A percentile compares a stretch with the other conserved stretches of the same genome.
phyloP scores from a whole-genome alignment of 2,113 vertebrate genomes.

The Gobiocypris rarus region DNA sequence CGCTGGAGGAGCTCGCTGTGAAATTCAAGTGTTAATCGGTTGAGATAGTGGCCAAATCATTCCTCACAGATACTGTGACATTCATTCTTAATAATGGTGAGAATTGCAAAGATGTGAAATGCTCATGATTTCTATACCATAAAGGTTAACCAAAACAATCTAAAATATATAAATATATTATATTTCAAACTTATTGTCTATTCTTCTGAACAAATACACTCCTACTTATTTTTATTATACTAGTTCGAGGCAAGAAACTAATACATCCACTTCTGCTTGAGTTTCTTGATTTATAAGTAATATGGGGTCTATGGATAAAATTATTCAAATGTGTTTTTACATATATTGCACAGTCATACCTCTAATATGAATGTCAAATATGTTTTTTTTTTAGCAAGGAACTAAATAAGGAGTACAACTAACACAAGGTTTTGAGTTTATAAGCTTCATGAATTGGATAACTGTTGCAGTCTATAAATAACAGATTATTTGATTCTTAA shows the following conservation, averaged over 20 bases:
- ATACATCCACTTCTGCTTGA: background rate
- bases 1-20: constrained; percentile 72
- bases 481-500: background rate
- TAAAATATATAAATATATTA: background rate
- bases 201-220: background rate
- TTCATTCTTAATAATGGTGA: background rate
- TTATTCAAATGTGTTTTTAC: background rate
- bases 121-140: background rate
- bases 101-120: background rate
- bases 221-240: background rate
- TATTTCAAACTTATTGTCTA: background rate
- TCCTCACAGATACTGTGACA: background rate
- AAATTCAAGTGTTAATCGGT: constrained; percentile 72
- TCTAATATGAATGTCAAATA: background rate
- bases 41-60: background rate
- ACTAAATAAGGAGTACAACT: background rate
- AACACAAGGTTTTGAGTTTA: background rate
- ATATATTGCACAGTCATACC: background rate
- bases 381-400: background rate
- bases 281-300: background rate
- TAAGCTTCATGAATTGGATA: background rate
- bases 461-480: background rate
- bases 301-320: background rate
- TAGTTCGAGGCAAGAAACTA: background rate
- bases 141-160: background rate